A percentile compares a stretch with the other conserved stretches of the same genome.
These are phyloP conservation scores for Myotis pilosus DNA, from an alignment of 2,797 vertebrate genomes.

Conservation along the genomic window DNA sequence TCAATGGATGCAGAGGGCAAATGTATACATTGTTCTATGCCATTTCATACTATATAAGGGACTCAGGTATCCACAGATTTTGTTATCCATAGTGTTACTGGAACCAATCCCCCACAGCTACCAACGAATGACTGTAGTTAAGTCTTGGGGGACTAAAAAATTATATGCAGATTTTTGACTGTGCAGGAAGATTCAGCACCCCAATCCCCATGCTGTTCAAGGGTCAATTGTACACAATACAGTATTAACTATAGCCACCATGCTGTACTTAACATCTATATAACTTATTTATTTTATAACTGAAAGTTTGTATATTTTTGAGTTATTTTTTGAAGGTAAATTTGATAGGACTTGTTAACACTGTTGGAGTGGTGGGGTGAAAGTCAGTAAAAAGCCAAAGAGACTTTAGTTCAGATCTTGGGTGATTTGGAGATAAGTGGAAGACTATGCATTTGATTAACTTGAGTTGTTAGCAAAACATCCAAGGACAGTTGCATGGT, in stretches of 20 bases:
- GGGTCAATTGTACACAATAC: background rate
- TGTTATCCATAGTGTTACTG: background rate
- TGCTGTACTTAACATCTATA: background rate
- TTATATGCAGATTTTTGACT: background rate
- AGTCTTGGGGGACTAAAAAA: background rate
- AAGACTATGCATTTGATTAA: constrained; percentile 10
- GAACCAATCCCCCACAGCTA: background rate
- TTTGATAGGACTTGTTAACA: background rate
- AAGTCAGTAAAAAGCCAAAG: constrained; percentile 34
- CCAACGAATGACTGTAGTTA: background rate
- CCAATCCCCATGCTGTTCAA: background rate
- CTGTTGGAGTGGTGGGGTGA: background rate
- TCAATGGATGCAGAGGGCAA: background rate
- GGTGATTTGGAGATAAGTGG: background rate
- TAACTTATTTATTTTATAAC: background rate
- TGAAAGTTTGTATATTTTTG: background rate
- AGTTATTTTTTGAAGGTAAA: constrained; percentile 44
- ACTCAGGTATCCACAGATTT: background rate
- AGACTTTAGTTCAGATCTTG: constrained; percentile 24
- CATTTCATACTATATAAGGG: background rate
- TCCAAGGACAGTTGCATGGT: background rate
- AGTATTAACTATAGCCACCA: background rate
- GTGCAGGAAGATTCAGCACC: background rate
- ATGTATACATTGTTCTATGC: background rate
- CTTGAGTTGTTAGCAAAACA: constrained; percentile 38